Evolutionary conservation across 1,140 invertebrate species (phyloP), one percentile per base, ranked within the genome.

Genomic region (Mya arenaria): DNA sequence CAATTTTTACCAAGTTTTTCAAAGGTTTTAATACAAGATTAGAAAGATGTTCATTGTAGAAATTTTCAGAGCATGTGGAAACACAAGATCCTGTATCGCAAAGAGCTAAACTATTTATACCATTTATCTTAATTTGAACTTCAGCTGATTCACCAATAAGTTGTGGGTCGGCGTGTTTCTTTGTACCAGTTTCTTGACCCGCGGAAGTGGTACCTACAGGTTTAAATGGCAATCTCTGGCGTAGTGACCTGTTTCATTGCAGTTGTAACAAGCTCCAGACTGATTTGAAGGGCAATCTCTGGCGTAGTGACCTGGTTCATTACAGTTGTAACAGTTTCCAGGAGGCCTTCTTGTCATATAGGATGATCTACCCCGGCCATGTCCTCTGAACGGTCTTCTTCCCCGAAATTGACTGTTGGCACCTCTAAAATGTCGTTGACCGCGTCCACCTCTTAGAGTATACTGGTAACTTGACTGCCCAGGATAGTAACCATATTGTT

Each of bases 171-270:
- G 56, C 13, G 30, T 55, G 15, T 32, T 15, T 72, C 4, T 73
- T 13, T 6, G 32, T 73, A 30, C 71, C 52, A 19, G 19, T 36
- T 30, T 73, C 58, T 30, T 28, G 58, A 37, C 71, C 71, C 19
- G 17, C 39, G 58, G 58, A 17, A 23, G 55, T 32, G 71, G n/a
- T n/a, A n/a, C n/a, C n/a, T n/a, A n/a, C n/a, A n/a, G n/a, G n/a
- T 73, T 73, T 73, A 52, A n/a, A n/a, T n/a, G 71, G 52, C 71
- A 73, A 52, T 58, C 23, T 37, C 52, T 73, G 10, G 71, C 71
- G 1, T 34, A 2, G 32, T 73, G 71, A 28, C 68, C 68, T 30
- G 48, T 55, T 55, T 30, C 44, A 19, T 72, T 48, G 48, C 68
- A 72, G 2, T 55, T 72, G 28, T 52, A 72, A 32, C 68, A 72